Conservation (phyloP, 2,888 invertebrate species). For the Abscondita cerata region DNA sequence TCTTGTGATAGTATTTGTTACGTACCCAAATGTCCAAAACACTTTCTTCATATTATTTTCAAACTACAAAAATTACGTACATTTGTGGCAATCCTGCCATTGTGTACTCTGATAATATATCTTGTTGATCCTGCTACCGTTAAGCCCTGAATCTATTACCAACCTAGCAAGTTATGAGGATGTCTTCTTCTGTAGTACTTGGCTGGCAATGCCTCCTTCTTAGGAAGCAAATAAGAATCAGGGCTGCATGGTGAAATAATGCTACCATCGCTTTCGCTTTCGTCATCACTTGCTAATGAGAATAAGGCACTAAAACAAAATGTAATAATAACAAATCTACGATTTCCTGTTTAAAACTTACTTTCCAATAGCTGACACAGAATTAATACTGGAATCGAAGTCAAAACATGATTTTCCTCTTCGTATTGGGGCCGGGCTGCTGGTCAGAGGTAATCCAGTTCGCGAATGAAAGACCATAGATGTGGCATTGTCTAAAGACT, state of each 20-base stretch:
- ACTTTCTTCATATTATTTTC: constrained; percentile 38
- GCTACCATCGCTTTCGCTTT: constrained; percentile 61
- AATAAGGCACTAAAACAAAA: constrained; percentile 68
- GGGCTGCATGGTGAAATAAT: constrained; percentile 60
- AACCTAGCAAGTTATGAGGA: constrained; percentile 57
- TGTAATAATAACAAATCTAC: constrained; percentile 2
- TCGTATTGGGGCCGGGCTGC: constrained; percentile 84
- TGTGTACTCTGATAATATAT: constrained; percentile 33
- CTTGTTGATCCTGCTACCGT: constrained; percentile 35
- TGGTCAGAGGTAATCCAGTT: constrained; percentile 83
- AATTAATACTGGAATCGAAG: constrained; percentile 81
- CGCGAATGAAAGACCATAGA: constrained; percentile 84
- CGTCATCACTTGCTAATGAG: constrained; percentile 61
- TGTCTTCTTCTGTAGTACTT: constrained; percentile 54
- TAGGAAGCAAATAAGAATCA: constrained; percentile 49
- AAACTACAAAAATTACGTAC: constrained; percentile 38
- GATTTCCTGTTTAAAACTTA: constrained; percentile 52
- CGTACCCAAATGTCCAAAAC: constrained; percentile 37
- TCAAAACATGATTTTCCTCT: constrained; percentile 81
- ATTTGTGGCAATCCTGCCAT: constrained; percentile 36
- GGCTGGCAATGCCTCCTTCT: constrained; percentile 47
- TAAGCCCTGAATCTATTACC: constrained; percentile 46
- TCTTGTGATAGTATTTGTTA: constrained; percentile 16
- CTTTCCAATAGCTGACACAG: constrained; percentile 84
- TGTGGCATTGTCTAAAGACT: constrained; percentile 78